Conservation (phyloP, 2,113 vertebrate species). For the Burhinus bistriatus region DNA sequence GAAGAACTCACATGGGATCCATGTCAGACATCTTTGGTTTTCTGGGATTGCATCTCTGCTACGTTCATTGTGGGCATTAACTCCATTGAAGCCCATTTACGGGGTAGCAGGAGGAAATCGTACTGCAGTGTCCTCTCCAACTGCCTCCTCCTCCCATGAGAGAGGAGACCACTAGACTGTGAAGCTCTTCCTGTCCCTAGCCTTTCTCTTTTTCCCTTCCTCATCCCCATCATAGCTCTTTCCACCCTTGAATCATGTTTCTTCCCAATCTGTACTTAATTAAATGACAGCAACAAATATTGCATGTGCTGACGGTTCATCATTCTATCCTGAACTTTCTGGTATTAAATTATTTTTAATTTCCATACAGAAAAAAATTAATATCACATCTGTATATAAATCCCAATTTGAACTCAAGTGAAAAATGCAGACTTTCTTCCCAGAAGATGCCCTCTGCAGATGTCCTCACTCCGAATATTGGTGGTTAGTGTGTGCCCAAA, state of each 20-base stretch:
- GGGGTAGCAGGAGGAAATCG: neutral
- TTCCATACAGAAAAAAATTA: neutral
- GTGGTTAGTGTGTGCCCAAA: neutral
- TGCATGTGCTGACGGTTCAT: neutral
- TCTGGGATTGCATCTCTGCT: neutral
- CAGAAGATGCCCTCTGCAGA: neutral
- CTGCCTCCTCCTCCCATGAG: neutral
- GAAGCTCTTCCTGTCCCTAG: neutral
- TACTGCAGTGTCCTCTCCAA: neutral
- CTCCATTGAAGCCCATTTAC: neutral
- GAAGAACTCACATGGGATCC: neutral
- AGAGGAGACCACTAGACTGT: neutral
- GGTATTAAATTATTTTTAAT: neutral
- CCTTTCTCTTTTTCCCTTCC: neutral
- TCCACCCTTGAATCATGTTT: neutral
- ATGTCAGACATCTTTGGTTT: neutral
- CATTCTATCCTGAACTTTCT: neutral
- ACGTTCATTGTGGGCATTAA: neutral
- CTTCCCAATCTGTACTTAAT: neutral
- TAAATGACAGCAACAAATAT: neutral
- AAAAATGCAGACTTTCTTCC: neutral
- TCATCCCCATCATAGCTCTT: neutral
- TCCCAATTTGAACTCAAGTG: neutral
- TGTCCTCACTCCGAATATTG: neutral
- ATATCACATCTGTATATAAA: neutral